A percentile compares a stretch with the other conserved stretches of the same genome.
Evolutionary conservation across 1,140 invertebrate species (phyloP).

Genomic region (Trissolcus basalis): DNA sequence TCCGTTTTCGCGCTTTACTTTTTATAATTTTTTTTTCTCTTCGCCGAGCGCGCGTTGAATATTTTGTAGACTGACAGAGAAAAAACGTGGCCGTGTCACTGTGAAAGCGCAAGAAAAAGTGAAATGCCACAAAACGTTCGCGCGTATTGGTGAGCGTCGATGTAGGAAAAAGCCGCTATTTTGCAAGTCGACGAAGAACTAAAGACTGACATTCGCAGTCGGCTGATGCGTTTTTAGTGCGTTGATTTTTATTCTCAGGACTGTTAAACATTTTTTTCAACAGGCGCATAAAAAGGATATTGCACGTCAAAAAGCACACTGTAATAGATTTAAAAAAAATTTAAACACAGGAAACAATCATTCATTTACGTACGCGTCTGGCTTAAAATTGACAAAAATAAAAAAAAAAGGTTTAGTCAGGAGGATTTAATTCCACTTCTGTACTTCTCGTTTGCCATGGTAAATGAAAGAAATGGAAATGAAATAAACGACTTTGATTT

Average conservation of each 20-base stretch:
- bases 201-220: slow-evolving; percentile 24
- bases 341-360: too few species aligned
- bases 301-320: neutral
- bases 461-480: too few species aligned
- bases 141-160: slow-evolving; percentile 2
- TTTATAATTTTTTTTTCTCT: neutral
- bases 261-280: slow-evolving; percentile 8
- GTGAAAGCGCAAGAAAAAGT: slow-evolving; percentile 13
- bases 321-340: neutral
- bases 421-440: too few species aligned
- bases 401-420: too few species aligned
- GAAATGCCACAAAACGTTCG: slow-evolving; percentile 11
- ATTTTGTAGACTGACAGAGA: slow-evolving; percentile 14
- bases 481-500: too few species aligned
- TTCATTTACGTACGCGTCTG: too few species aligned
- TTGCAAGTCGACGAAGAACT: slow-evolving; percentile 8
- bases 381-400: too few species aligned
- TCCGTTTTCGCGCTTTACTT: slow-evolving; percentile 5
- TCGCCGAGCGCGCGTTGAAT: slow-evolving; percentile 15
- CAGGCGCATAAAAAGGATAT: neutral
- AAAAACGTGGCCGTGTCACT: slow-evolving; percentile 18
- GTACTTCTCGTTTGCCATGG: too few species aligned
- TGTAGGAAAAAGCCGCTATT: slow-evolving; percentile 6
- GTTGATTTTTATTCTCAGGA: slow-evolving; percentile 1
- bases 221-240: slow-evolving; percentile 7